Conservation (phyloP, 2,113 vertebrate genomes). For the Polypterus bichir region DNA sequence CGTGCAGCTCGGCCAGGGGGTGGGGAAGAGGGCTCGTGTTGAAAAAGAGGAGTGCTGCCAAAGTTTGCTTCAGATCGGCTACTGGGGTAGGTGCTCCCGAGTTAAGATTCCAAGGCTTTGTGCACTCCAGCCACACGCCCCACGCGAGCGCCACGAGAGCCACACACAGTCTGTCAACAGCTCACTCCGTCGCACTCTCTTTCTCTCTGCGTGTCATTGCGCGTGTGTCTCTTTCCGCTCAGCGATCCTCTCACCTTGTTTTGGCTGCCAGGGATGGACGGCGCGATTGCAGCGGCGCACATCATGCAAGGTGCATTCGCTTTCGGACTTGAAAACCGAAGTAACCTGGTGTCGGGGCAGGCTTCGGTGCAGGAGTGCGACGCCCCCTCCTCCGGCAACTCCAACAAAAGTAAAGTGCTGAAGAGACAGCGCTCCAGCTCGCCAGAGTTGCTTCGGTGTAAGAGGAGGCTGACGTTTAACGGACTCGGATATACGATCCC, state of each 20-base stretch:
- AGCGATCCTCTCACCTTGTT: conserved; percentile 9
- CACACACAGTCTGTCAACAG: conserved; percentile 30
- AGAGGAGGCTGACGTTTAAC: conserved; percentile 66
- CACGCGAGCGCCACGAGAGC: conserved; percentile 54
- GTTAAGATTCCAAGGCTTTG: conserved; percentile 35
- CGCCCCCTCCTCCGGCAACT: conserved; percentile 18
- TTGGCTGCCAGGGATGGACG: conserved; percentile 40
- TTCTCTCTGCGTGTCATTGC: conserved; percentile 14
- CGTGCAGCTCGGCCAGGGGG: conserved; percentile 45
- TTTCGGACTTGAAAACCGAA: conserved; percentile 41
- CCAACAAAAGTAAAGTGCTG: conserved; percentile 47
- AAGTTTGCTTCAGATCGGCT: conserved; percentile 60
- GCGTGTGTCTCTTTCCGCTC: conserved; percentile 16
- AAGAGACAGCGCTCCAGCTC: conserved; percentile 66
- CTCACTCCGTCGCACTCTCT: conserved; percentile 8
- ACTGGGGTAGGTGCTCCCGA: conserved; percentile 46
- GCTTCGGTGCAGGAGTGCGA: conserved; percentile 37
- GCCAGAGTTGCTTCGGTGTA: conserved; percentile 77
- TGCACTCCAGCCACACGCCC: conserved; percentile 41
- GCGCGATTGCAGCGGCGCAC: conserved; percentile 39
- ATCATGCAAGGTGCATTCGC: conserved; percentile 37
- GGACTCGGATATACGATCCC: conserved; percentile 54
- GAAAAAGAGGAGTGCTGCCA: conserved; percentile 68
- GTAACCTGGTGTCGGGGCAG: conserved; percentile 32
- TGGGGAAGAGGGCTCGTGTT: conserved; percentile 60